Evolutionary conservation across 1,140 invertebrate genomes (phyloP).

Genomic region (Cherax quadricarinatus): DNA sequence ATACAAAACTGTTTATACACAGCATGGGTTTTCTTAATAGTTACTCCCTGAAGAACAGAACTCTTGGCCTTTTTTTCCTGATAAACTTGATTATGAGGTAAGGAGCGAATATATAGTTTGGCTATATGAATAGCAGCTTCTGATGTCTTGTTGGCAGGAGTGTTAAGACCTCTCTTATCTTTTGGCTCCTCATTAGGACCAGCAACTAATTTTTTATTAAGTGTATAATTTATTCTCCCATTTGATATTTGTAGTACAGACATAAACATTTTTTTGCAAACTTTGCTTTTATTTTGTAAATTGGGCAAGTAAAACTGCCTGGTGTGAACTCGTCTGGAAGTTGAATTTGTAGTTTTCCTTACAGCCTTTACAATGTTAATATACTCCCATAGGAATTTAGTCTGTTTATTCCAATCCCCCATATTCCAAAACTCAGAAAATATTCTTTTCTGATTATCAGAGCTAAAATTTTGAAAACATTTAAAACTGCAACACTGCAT

Average conservation of each 20-base stretch:
- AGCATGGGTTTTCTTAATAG: conserved; percentile 5
- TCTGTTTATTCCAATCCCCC: conserved; percentile 24
- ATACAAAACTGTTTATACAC: not conserved
- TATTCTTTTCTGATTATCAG: not conserved
- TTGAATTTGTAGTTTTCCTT: conserved; percentile 1
- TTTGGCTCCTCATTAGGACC: not conserved
- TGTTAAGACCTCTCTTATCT: conserved; percentile 25
- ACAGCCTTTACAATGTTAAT: not conserved
- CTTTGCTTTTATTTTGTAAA: conserved; percentile 1
- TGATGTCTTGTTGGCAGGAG: not conserved
- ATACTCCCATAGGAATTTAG: conserved; percentile 23
- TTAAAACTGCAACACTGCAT: conserved; percentile 12
- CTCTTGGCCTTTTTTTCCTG: not conserved
- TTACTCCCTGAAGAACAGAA: conserved; percentile 18
- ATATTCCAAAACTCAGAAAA: conserved; percentile 13
- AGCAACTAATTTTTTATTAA: not conserved
- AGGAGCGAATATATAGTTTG: not conserved
- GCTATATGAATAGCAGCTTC: not conserved
- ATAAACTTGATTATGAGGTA: conserved; percentile 6
- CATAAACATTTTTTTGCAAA: conserved; percentile 28
- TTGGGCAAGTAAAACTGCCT: conserved; percentile 25
- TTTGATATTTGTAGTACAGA: conserved; percentile 12
- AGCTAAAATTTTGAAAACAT: conserved; percentile 15
- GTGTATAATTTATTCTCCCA: conserved; percentile 13
- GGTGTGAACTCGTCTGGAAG: conserved; percentile 10